phyloP scores from a whole-genome alignment of 2,888 invertebrate species.

The Melipona beecheii region DNA sequence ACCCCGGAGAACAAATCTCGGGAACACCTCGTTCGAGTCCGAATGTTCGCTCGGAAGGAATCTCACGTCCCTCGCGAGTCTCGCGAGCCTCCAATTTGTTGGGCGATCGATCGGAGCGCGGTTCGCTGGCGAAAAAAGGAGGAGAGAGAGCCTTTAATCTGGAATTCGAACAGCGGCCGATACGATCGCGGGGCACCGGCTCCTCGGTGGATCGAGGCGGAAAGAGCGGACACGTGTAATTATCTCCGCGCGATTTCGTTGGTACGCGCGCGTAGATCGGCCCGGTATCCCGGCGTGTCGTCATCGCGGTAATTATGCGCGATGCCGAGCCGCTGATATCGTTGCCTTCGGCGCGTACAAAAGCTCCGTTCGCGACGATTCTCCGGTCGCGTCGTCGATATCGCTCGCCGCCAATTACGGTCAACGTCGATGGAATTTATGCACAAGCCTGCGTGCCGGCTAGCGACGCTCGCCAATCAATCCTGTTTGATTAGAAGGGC shows the following conservation, averaged over 20 bases:
- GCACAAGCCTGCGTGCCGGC: slow-evolving; percentile 44
- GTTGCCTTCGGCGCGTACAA: slow-evolving; percentile 45
- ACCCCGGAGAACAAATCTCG: background rate
- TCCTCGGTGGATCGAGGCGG: slow-evolving; percentile 26
- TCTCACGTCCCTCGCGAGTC: background rate
- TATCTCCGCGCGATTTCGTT: slow-evolving; percentile 62
- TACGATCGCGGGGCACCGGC: slow-evolving; percentile 28
- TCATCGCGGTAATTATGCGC: slow-evolving; percentile 69
- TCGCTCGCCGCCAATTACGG: slow-evolving; percentile 70
- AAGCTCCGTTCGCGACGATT: slow-evolving; percentile 44
- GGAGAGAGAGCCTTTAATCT: slow-evolving; percentile 52
- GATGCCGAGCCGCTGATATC: slow-evolving; percentile 62
- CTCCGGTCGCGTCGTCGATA: slow-evolving; percentile 41
- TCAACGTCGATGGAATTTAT: slow-evolving; percentile 66
- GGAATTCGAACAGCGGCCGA: slow-evolving; percentile 51
- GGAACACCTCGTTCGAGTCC: background rate
- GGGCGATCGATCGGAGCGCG: background rate
- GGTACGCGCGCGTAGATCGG: slow-evolving; percentile 42
- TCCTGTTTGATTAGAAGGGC: slow-evolving; percentile 52
- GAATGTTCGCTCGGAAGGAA: background rate
- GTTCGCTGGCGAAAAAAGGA: slow-evolving; percentile 17
- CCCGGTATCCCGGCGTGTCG: slow-evolving; percentile 32
- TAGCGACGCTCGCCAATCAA: slow-evolving; percentile 31
- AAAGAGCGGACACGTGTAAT: slow-evolving; percentile 56
- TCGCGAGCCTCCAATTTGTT: slow-evolving; percentile 46